Base-by-base conservation (phyloP, 2,113 vertebrate species). In the Monarcha castaneiventris region DNA sequence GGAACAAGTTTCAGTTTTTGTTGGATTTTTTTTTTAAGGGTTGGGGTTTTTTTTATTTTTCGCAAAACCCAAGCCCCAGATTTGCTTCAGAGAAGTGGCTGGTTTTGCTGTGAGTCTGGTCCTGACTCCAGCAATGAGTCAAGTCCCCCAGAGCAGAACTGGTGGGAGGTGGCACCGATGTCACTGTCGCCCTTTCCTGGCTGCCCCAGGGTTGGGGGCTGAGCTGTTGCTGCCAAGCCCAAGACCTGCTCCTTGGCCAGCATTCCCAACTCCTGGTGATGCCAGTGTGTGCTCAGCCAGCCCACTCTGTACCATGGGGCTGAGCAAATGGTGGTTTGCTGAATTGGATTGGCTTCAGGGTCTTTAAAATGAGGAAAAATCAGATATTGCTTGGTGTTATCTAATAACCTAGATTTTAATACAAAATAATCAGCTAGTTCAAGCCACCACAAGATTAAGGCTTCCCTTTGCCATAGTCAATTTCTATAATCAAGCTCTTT, bases 201-300 rank as follows among this genome's bases (percentile, higher is more conserved):
- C 22, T 3, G 0, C 22, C 6, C 14, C 44, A 23, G 66, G 52
- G 21, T 1, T 30, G 25, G 49, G 48, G 35, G 51, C 79, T 39
- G 66, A 32, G 49, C 23, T 25, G 56, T 19, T 48, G 4, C 81
- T 59, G 81, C 77, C 56, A 7, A 51, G 55, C 6, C 2, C 37
- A 8, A n/a, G 61, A 23, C 21, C 64, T 39, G 49, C 27, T 77
- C 33, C 32, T 82, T 1, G 4, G 63, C 58, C 52, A 17, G 55
- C 4, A 4, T 54, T 16, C 29, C 73, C 0, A 0, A 3, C 29
- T 54, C 39, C 41, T 67, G 6, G 3, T 0, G 0, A 9, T 22
- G 76, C 33, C 27, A 3, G 33, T 2, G 1, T 20, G 64, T 27
- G 67, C 74, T 44, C 91, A 30, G n/a, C 67, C 67, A 71, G 37